Base-by-base conservation (phyloP, 2,888 invertebrate species). In the Agrochola lota region DNA sequence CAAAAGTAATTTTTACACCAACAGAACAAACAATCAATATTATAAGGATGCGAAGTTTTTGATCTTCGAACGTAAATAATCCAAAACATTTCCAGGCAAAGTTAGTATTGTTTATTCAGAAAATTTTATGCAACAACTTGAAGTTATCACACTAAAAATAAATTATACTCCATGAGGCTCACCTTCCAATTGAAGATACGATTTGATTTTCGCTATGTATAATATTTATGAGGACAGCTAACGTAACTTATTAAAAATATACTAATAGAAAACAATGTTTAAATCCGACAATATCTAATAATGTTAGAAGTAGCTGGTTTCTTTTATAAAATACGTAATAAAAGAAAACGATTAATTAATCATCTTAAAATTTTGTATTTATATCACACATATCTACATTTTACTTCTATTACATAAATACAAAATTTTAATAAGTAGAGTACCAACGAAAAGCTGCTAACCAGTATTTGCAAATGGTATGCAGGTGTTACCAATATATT, bases 331-430 rank as follows among this genome's bases (percentile, higher is more conserved):
- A 94, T 93, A 94, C 92, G 92, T 93, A 94, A 94, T 95, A 94
- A 96, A 96, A 96, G 95, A 96, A 96, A 96, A 95, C 95, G 91
- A 94, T 94, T 94, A 93, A 93, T 92, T 93, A 93, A 93, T 94
- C 88, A 94, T 95, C 92, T 96, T 96, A 97, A 97, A 97, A 97
- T 97, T 97, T 97, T 97, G 97, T 97, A 97, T 97, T 97, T 96
- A 96, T 95, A 95, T 96, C 94, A 95, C 95, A 95, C 93, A 95
- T 97, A 97, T 97, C 97, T 97, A 97, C 97, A 97, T 94, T 95
- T 97, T 95, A 95, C 94, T 95, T 95, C 96, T 96, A 97, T 96
- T 95, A 95, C 95, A 97, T 97, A 97, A 97, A 97, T 97, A 97
- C 97, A 97, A 97, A 97, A 97, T 96, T 97, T 97, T 97, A 97